Evolutionary conservation across 1,140 invertebrate species (phyloP).

Genomic region (Hylaeus anthracinus): DNA sequence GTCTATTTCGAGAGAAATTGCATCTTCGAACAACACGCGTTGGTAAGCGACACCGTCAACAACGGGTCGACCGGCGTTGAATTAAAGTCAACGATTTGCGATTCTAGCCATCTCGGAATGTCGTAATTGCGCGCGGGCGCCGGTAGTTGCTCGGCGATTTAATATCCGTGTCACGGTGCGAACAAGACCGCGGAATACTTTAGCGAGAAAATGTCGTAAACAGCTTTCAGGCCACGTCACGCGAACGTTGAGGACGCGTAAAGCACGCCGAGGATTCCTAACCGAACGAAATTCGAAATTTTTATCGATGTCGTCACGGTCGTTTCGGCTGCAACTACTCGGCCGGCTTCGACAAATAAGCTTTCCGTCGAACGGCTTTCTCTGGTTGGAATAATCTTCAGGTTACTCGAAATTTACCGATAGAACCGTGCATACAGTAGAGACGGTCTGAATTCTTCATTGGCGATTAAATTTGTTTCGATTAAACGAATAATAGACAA

Average conservation of each 20-base stretch:
- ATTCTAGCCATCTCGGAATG: background rate
- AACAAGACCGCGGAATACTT: background rate
- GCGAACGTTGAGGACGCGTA: background rate
- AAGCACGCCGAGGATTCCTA: background rate
- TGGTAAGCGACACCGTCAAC: background rate
- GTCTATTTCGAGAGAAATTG: constrained; percentile 39
- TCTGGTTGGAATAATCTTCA: background rate
- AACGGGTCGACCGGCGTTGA: background rate
- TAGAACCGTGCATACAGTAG: background rate
- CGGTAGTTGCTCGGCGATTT: background rate
- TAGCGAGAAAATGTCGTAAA: background rate
- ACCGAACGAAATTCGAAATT: background rate
- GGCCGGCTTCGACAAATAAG: background rate
- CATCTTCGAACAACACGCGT: constrained; percentile 21
- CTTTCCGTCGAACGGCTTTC: background rate
- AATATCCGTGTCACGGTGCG: background rate
- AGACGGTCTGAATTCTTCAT: too few species aligned
- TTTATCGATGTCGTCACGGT: background rate
- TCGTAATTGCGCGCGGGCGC: background rate
- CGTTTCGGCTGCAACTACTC: background rate
- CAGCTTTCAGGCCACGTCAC: background rate
- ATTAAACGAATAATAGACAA: too few species aligned
- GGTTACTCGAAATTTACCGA: background rate
- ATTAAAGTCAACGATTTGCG: background rate
- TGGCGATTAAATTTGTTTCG: too few species aligned